Evolutionary conservation across 1,140 invertebrate species (phyloP), one percentile per base, ranked within the genome.

Genomic region (Acyrthosiphon pisum): DNA sequence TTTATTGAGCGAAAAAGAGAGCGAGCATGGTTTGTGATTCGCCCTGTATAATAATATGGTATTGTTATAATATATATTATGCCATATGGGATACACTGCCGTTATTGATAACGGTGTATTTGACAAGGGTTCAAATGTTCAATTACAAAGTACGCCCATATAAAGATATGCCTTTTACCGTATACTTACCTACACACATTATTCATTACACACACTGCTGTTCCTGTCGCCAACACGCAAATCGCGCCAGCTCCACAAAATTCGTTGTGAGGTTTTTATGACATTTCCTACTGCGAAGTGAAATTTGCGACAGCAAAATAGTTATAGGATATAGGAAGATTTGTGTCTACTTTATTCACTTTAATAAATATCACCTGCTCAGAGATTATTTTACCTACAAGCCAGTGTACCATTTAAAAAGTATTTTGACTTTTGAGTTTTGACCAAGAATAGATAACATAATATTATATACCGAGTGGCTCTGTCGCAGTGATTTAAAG

Each of bases 21-120:
- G 6, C 4, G 3, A 4, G 8, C 23, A 30, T 26, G 6, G 0
- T n/a, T 30, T 0, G 9, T 14, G 30, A 14, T 30, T 68, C 26
- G 4, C 30, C 11, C 30, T 11, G 56, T 60, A 11, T 41, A 41
- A 41, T 41, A 41, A 41, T 30, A 60, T 60, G 26, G 23, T 30
- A 60, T 60, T 60, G 23, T 68, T n/a, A 68, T n/a, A 41, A 68
- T 68, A 30, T 68, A 68, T 68, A 30, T 68, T n/a, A n/a, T 68
- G n/a, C n/a, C n/a, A 14, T n/a, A 68, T 30, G 0, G 0, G 76
- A 81, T 22, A 81, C 60, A 68, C 18, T 81, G 20, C 18, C 6
- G 14, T 35, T 37, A 81, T 81, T 81, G n/a, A 37, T 35, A 37
- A 81, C 20, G n/a, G 76, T 81, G 6, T 37, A 8, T 81, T 81